A percentile compares a stretch with the other conserved stretches of the same genome.
Conservation (phyloP, 2,888 invertebrate species). For the Melikaiella ostensackeni region DNA sequence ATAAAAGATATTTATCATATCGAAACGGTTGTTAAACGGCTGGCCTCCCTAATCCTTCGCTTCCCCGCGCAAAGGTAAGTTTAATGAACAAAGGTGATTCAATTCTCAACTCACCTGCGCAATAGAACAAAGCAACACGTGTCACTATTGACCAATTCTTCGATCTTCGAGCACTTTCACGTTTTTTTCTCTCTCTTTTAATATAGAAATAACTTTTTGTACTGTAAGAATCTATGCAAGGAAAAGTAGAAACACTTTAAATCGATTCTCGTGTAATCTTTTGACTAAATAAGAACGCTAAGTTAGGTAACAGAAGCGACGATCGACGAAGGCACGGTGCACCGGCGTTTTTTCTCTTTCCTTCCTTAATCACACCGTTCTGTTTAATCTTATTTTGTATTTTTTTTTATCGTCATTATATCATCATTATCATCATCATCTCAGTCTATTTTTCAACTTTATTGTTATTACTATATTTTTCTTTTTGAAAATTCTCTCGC, state of each 20-base stretch:
- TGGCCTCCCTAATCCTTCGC: constrained; percentile 77
- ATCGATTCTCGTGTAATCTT: constrained; percentile 10
- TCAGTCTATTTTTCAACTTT: constrained; percentile 48
- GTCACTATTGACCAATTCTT: constrained; percentile 67
- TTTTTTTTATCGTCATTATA: not conserved
- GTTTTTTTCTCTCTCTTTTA: constrained; percentile 56
- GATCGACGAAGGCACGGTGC: constrained; percentile 23
- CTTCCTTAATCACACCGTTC: constrained; percentile 36
- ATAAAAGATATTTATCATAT: constrained; percentile 24
- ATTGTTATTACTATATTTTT: not conserved
- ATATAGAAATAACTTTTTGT: constrained; percentile 49
- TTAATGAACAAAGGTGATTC: constrained; percentile 76
- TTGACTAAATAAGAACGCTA: constrained; percentile 35
- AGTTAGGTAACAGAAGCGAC: constrained; percentile 37
- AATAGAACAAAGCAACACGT: constrained; percentile 74
- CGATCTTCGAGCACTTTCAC: constrained; percentile 70
- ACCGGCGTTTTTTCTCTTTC: constrained; percentile 45
- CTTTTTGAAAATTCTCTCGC: constrained; percentile 42
- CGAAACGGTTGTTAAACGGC: constrained; percentile 65
- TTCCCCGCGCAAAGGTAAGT: constrained; percentile 76
- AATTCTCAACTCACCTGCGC: constrained; percentile 77
- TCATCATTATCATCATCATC: constrained; percentile 36
- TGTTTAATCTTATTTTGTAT: not conserved
- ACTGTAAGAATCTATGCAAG: constrained; percentile 44
- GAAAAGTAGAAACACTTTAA: constrained; percentile 38